Base-by-base conservation (phyloP, 2,113 vertebrate genomes). In the Cardinalis cardinalis region DNA sequence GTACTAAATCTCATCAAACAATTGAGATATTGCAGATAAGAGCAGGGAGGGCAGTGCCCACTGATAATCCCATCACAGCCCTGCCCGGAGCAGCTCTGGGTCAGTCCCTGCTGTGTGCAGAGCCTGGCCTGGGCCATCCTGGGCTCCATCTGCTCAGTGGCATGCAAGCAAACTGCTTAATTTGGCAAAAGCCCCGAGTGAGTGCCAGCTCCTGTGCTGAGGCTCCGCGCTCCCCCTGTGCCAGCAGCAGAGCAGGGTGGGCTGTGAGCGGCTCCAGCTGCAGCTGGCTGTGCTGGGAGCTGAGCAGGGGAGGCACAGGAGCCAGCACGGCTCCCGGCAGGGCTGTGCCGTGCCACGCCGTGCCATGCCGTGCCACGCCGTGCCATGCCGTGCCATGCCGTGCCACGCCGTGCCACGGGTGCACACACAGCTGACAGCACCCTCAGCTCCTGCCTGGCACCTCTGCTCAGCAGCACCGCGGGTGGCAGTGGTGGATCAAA, bases 11-110 rank as follows among this genome's bases (percentile, higher is more conserved):
- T 52, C 90, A 84, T 51, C 79, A 63, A 90, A 36, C 2, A n/a
- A 85, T 59, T 59, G 91, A 93, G 89, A 91, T 81, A 86, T 12
- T 89, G 93, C 74, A 52, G 84, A 66, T 66, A 19, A 72, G 38
- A 0, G 1, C 0, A 12, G 53, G 63, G 44, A 77, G 43, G 32
- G 41, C 4, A 48, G 44, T 1, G 1, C 36, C 66, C 52, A 7
- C 38, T 1, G 1, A 48, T 24, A 56, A 77, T 31, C 40, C 72
- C 32, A 0, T 18, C n/a, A 25, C 52, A 36, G 70, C 41, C 28
- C 0, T 18, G 15, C 34, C 7, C 56, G 1, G 24, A 52, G 79
- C 66, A 60, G 23, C 69, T 25, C 69, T 2, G 61, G 68, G 61
- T 26, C 86, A 32, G 40, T 10, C 34, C 86, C 46, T 82, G 80